Evolutionary conservation across 2,797 vertebrate genomes (phyloP), one percentile per base, ranked within the genome.

Genomic region (Acropternis orthonyx): DNA sequence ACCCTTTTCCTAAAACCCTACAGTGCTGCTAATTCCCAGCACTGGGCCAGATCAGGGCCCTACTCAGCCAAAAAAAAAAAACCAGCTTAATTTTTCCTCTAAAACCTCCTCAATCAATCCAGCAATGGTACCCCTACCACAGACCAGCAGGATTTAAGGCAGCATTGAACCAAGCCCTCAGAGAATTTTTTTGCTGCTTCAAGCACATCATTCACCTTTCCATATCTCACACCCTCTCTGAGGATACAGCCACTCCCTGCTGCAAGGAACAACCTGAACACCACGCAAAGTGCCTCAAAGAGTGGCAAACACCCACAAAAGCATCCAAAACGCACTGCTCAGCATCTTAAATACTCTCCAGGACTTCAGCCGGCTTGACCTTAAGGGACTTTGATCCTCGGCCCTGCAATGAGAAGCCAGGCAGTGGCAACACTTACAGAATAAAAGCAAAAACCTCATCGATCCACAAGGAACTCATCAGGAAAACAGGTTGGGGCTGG

Each of bases 161-260:
- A 13, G 41, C 0, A 2, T 4, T 0, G 1, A 78, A 66, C 34
- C 73, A 41, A 9, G 15, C 19, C 19, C 41, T 43, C 1, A 0
- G 61, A 46, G 13, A 27, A 39, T 4, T 46, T 32, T 7, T 55
- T 16, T 8, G 36, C 26, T 6, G 26, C 66, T 54, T 59, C 3
- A 3, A 63, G 44, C 7, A 22, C 2, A 17, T 65, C 77, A 12
- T 11, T 80, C 49, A 32, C 3, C 43, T 18, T 12, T 2, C 28
- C 5, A 0, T 1, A 24, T 5, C 78, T 52, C 86, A 43, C 91
- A 41, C 69, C 89, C 77, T 56, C 65, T 5, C 14, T 1, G 41
- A 48, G 27, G 26, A 30, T 2, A 14, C 48, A 28, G 92, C 78
- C 77, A 12, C 89, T 81, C 94, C 89, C 89, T 37, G 2, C 81